Base-by-base conservation (phyloP, 2,113 vertebrate species). In the Lucifuga dentata region DNA sequence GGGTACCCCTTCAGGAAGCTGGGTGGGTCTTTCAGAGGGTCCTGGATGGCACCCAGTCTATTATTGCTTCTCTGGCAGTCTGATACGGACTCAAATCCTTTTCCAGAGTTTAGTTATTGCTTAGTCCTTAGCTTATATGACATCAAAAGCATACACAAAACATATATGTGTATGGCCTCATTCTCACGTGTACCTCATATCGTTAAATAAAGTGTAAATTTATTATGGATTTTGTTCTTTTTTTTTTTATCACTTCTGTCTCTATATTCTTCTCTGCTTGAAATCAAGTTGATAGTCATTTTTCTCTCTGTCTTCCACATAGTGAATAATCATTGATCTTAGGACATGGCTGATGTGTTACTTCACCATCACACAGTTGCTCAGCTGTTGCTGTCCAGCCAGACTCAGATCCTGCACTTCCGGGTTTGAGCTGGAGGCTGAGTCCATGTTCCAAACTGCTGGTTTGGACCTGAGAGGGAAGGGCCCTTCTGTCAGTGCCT, bases 331-430 rank as follows among this genome's bases (percentile, higher is more conserved):
- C 4, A 4, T 26, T 59, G 48, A 48, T 55, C 41, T 35, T 3
- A 15, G 8, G 40, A 0, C 2, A 53, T 29, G 50, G 64, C 19
- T 24, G 16, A 44, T 8, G 48, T 36, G 63, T 83, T 84, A 98
- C 73, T 98, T 97, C 62, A 98, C 97, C 89, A 97, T 92, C 68
- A 98, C 96, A 0, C 94, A 95, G 39, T 93, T 95, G 45, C 94
- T 94, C 71, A 93, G 91, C 83, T 92, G 88, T 73, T 90, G 88
- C 82, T 90, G 90, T 16, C 86, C 74, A 4, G 73, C 44, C 72
- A 80, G 59, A 49, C 83, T 60, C 71, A 90, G 32, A 46, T 90
- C 90, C 86, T 92, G 91, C 76, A 89, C 39, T 73, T 89, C 29
- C 0, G 77, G 36, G 2, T 87, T 91, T 45, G 74, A 46, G 21